phyloP scores from a whole-genome alignment of 2,797 vertebrate genomes.

The Sus cebifrons region DNA sequence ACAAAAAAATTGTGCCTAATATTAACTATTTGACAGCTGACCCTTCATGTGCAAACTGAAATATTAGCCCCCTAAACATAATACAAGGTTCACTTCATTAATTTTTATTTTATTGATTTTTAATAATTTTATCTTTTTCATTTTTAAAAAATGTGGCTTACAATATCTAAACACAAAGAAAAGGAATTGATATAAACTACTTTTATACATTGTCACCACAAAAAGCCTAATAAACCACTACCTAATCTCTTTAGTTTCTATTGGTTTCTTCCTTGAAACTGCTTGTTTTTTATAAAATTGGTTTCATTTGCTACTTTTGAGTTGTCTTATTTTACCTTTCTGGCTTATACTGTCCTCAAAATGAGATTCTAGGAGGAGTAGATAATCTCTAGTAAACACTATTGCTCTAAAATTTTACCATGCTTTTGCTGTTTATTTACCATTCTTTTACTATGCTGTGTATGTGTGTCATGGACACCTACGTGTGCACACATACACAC shows the following conservation, averaged over 20 bases:
- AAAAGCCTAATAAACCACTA: neutral
- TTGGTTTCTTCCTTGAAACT: neutral
- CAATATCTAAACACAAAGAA: neutral
- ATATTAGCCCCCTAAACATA: neutral
- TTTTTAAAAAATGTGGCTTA: constrained; percentile 20
- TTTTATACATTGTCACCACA: neutral
- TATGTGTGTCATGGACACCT: neutral
- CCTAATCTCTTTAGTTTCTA: neutral
- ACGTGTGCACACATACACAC: neutral
- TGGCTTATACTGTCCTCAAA: neutral
- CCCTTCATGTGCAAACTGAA: neutral
- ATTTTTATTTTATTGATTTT: constrained; percentile 10
- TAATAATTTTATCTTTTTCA: neutral
- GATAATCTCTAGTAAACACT: neutral
- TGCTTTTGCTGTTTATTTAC: neutral
- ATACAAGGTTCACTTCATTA: neutral
- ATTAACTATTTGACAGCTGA: neutral
- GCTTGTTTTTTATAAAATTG: neutral
- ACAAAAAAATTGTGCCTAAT: neutral
- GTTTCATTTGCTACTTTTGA: neutral
- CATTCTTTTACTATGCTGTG: neutral
- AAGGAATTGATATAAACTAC: neutral
- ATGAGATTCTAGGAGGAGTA: neutral
- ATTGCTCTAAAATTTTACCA: neutral
- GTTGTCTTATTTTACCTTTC: neutral